Conservation (phyloP, 2,888 invertebrate genomes). For the Drosophila anceps region DNA sequence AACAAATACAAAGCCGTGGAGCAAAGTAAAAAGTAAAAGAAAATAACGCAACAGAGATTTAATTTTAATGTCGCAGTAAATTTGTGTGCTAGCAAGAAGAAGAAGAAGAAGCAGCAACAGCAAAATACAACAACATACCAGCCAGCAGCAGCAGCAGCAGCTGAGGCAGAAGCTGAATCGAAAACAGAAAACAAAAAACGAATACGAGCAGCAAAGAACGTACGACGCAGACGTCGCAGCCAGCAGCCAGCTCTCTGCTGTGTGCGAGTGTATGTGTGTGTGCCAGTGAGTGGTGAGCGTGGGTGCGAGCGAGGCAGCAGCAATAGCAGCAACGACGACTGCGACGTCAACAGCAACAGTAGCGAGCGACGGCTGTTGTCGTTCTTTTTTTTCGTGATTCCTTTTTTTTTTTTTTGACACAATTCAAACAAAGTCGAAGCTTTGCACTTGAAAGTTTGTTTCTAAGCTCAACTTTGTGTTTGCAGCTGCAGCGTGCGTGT, state of each 20-base stretch:
- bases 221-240: constrained; percentile 67
- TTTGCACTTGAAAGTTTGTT: constrained; percentile 71
- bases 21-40: constrained; percentile 23
- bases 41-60: constrained; percentile 57
- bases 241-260: constrained; percentile 37
- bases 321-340: constrained; percentile 34
- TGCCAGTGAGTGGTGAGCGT: constrained; percentile 48
- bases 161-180: constrained; percentile 56
- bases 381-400: constrained; percentile 10
- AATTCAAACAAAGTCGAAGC: constrained; percentile 66
- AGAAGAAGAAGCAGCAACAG: constrained; percentile 61
- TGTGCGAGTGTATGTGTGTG: constrained; percentile 35
- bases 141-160: constrained; percentile 58
- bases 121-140: constrained; percentile 47
- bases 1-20: constrained; percentile 33
- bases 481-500: constrained; percentile 32
- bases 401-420: constrained; percentile 49
- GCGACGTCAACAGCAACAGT: constrained; percentile 46
- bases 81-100: constrained; percentile 67
- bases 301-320: constrained; percentile 71
- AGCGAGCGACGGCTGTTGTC: constrained; percentile 25
- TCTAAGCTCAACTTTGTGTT: constrained; percentile 66
- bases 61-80: constrained; percentile 76
- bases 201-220: constrained; percentile 58
- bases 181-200: constrained; percentile 63